phyloP scores from a whole-genome alignment of 2,888 invertebrate species.

The Leucophenga maculata region DNA sequence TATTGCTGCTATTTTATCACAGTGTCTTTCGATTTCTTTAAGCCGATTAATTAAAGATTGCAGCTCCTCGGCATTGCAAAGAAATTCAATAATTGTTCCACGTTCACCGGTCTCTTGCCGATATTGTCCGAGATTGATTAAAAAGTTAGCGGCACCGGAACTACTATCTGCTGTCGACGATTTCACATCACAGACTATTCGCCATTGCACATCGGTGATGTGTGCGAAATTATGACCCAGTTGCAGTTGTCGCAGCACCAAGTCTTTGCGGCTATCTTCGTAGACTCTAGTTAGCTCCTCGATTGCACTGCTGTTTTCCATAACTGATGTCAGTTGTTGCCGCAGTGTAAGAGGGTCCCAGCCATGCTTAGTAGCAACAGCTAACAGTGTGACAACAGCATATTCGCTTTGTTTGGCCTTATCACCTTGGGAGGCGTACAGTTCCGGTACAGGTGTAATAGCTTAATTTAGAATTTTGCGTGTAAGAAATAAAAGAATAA shows the following conservation, averaged over 20 bases:
- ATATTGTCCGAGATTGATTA: conserved; percentile 68
- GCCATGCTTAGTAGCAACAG: conserved; percentile 66
- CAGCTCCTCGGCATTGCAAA: conserved; percentile 71
- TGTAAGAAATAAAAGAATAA: no score
- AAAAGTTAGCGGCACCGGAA: conserved; percentile 65
- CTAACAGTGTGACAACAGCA: conserved; percentile 66
- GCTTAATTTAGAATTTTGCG: no score
- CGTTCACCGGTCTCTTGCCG: conserved; percentile 66
- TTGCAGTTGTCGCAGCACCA: conserved; percentile 65
- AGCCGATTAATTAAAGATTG: conserved; percentile 70
- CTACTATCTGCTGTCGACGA: conserved; percentile 67
- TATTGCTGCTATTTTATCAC: conserved; percentile 55
- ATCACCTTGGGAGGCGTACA: conserved; percentile 68
- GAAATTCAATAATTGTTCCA: conserved; percentile 67
- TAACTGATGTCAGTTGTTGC: conserved; percentile 59
- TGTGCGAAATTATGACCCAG: conserved; percentile 67
- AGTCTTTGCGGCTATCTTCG: conserved; percentile 66
- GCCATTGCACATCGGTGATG: conserved; percentile 71
- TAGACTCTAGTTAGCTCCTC: conserved; percentile 67
- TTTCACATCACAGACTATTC: conserved; percentile 69
- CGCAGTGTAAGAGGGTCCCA: conserved; percentile 61
- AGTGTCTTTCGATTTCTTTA: conserved; percentile 71
- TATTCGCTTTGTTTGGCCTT: conserved; percentile 71
- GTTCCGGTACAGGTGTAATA: conserved; percentile 70
- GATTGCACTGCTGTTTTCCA: conserved; percentile 51